Evolutionary conservation across 2,113 vertebrate species (phyloP).

Genomic region (Cercocebus atys): DNA sequence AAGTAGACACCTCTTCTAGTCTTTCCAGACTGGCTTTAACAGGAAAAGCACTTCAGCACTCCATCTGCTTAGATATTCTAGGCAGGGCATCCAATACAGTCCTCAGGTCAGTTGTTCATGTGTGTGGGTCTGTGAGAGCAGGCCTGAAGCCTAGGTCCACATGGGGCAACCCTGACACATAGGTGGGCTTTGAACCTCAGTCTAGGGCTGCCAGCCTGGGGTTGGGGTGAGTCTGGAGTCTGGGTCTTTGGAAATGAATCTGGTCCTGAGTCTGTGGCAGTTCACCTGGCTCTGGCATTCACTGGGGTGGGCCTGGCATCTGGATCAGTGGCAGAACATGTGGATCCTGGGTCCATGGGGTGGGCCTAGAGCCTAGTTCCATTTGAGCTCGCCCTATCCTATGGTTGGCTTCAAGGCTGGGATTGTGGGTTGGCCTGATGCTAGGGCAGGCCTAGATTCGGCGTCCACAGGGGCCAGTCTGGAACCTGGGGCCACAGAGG

Average conservation of each 20-base stretch:
- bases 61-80: background rate
- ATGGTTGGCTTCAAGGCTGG: background rate
- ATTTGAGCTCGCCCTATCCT: too few relatives aligned
- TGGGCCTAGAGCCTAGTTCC: background rate
- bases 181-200: background rate
- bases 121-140: background rate
- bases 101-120: background rate
- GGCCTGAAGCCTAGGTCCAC: background rate
- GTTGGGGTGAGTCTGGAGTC: background rate
- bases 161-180: background rate
- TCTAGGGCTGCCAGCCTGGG: background rate
- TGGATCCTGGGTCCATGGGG: background rate
- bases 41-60: background rate
- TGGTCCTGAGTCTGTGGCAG: background rate
- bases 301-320: background rate
- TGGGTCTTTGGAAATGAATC: background rate
- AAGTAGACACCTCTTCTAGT: background rate
- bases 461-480: background rate
- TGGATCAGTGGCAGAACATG: background rate
- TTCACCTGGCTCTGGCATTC: background rate
- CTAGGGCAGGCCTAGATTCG: background rate
- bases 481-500: too few relatives aligned
- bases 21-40: background rate
- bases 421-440: background rate
- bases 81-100: background rate